Percentiles rank a stretch among this genome's conserved stretches.
phyloP scores from a whole-genome alignment of 1,140 invertebrate genomes.

The Potamilus streckersoni region DNA sequence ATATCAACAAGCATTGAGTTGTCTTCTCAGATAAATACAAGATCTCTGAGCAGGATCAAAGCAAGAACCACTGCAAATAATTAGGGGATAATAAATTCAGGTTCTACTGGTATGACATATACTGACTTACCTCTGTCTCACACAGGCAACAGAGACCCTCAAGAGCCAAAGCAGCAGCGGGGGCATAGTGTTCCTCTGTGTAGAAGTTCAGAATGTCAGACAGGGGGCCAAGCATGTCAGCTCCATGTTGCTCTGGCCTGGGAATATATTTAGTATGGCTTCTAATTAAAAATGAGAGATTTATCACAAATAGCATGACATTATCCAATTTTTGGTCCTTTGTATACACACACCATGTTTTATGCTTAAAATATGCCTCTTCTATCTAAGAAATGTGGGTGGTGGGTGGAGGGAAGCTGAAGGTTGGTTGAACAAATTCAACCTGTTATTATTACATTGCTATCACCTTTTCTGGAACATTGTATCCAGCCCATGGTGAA shows the following conservation, averaged over 20 bases:
- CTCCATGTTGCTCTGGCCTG: conserved; percentile 63
- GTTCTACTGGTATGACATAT: neutral
- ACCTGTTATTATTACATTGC: too few relatives aligned
- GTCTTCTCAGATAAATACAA: neutral
- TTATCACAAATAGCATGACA: too few relatives aligned
- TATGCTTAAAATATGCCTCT: too few relatives aligned
- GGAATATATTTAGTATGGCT: conserved; percentile 1
- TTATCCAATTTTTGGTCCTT: too few relatives aligned
- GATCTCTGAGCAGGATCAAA: neutral
- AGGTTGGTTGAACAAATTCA: too few relatives aligned
- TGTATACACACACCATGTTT: too few relatives aligned
- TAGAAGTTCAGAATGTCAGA: conserved; percentile 50
- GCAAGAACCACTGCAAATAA: neutral
- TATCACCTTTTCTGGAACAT: too few relatives aligned
- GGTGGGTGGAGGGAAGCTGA: too few relatives aligned
- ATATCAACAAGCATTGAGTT: neutral
- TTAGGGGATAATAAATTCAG: neutral
- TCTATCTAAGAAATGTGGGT: too few relatives aligned
- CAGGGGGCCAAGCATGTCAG: conserved; percentile 54
- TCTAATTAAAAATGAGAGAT: too few relatives aligned
- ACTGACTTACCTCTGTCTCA: conserved; percentile 53
- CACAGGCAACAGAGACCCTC: conserved; percentile 55
- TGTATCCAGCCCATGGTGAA: too few relatives aligned
- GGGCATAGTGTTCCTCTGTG: conserved; percentile 32
- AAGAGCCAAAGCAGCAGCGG: conserved; percentile 52